phyloP scores from a whole-genome alignment of 2,113 vertebrate genomes.

The Saccopteryx leptura region DNA sequence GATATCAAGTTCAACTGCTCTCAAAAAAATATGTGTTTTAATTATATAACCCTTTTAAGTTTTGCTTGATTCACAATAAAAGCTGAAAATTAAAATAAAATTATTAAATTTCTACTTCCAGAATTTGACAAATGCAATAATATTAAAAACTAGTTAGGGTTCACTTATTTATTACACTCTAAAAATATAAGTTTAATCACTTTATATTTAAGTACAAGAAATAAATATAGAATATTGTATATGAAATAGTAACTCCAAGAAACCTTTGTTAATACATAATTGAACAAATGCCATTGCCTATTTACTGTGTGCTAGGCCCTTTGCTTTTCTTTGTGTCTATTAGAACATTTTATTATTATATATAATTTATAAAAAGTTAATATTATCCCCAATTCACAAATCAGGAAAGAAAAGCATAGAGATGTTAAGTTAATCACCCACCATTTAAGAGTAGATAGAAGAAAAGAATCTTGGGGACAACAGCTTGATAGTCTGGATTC shows the following conservation, averaged over 20 bases:
- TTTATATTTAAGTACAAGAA: background rate
- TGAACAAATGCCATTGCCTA: background rate
- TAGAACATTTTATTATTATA: background rate
- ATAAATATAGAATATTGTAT: background rate
- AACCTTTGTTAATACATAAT: background rate
- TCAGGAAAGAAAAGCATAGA: background rate
- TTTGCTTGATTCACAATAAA: background rate
- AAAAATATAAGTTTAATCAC: background rate
- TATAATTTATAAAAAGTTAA: background rate
- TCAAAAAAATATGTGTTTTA: background rate
- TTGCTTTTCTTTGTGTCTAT: background rate
- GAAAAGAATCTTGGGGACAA: background rate
- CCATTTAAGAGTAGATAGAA: background rate
- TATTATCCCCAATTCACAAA: background rate
- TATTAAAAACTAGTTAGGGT: background rate
- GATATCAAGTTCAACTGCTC: background rate
- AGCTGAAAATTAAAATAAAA: background rate
- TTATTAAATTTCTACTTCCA: background rate
- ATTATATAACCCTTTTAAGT: background rate
- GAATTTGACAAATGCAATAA: background rate
- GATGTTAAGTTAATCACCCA: background rate
- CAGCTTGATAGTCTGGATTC: background rate
- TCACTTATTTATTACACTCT: background rate
- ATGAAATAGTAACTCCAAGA: background rate
- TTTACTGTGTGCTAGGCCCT: background rate